Percentiles rank a stretch among this genome's conserved stretches.
These are phyloP conservation scores for Cetonia aurata DNA, from an alignment of 2,888 invertebrate genomes.

Conservation along the genomic window DNA sequence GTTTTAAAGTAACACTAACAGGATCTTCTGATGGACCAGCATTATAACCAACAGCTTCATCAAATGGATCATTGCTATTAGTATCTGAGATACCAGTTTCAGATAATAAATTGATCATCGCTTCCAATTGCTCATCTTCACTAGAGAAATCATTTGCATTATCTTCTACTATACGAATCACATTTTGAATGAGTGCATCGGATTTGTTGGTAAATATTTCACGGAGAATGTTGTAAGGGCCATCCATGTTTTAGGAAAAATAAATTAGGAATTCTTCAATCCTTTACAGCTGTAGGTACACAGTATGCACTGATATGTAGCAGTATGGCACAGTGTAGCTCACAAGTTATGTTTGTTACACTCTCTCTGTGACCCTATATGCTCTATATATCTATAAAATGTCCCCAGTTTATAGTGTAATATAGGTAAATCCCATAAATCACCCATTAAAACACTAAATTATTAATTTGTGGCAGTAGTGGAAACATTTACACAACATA, in stretches of 20 bases:
- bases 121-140: constrained; percentile 52
- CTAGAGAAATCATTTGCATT: constrained; percentile 44
- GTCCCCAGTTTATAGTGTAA: too few species aligned
- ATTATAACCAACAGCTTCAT: constrained; percentile 48
- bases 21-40: constrained; percentile 41
- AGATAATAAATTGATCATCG: constrained; percentile 54
- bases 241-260: background rate
- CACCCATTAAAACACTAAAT: too few species aligned
- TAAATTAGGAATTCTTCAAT: background rate
- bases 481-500: too few species aligned
- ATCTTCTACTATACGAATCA: constrained; percentile 52
- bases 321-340: too few species aligned
- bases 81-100: constrained; percentile 40
- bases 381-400: too few species aligned
- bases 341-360: too few species aligned
- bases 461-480: too few species aligned
- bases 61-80: constrained; percentile 32
- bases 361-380: too few species aligned
- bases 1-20: constrained; percentile 46
- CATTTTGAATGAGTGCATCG: constrained; percentile 48
- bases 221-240: constrained; percentile 1
- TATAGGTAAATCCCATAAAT: too few species aligned
- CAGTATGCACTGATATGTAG: too few species aligned
- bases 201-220: constrained; percentile 55
- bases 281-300: background rate